phyloP scores from a whole-genome alignment of 35 echinoderm and acorn worm species.

The Apostichopus californicus region DNA sequence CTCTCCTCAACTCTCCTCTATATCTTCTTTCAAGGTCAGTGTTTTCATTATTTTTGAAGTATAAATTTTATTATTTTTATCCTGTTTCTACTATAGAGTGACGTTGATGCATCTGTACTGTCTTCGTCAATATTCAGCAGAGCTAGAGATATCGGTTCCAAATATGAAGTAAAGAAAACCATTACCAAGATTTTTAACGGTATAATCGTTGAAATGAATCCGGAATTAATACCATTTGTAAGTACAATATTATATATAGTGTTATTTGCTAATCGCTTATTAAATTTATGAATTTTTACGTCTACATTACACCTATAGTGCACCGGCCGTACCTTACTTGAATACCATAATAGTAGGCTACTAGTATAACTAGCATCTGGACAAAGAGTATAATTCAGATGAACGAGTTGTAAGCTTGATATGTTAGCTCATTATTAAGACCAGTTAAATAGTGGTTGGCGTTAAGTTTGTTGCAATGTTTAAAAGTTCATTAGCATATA shows the following conservation, averaged over 20 bases:
- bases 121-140: not conserved
- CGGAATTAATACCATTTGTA: slow-evolving; percentile 33
- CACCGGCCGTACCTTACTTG: no score
- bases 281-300: no score
- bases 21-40: no score
- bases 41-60: not conserved
- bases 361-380: not conserved
- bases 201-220: slow-evolving; percentile 50
- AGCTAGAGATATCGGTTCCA: slow-evolving; percentile 4
- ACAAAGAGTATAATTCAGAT: not conserved
- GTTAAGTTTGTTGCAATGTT: no score
- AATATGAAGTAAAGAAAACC: slow-evolving; percentile 39
- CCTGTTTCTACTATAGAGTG: slow-evolving; percentile 15
- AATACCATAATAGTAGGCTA: no score
- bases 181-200: slow-evolving; percentile 56
- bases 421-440: no score
- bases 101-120: slow-evolving; percentile 19
- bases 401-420: no score
- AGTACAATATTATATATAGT: not conserved
- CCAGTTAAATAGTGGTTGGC: no score
- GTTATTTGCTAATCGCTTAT: no score
- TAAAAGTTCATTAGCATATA: no score
- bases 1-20: no score
- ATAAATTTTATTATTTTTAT: not conserved
- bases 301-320: no score